Base-by-base conservation (phyloP, 1,140 invertebrate genomes). In the Drosophila prosaltans region DNA sequence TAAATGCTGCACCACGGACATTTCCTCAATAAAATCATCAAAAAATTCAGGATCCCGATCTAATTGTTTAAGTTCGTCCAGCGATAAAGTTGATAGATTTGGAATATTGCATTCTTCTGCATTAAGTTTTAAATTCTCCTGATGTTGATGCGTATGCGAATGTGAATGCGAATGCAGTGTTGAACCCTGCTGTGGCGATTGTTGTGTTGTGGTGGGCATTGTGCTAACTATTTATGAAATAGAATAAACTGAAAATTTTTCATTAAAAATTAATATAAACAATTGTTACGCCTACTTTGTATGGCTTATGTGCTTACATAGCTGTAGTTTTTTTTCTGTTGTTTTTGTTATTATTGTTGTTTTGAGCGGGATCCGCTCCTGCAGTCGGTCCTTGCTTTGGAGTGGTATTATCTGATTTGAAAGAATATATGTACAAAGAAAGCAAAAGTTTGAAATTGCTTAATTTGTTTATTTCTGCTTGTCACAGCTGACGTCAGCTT, bases 21-120 rank as follows among this genome's bases (percentile, higher is more conserved):
- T 93, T 71, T 94, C 94, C 81, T 96, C 94, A 45, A 97, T 91
- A 74, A 96, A 95, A 81, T 96, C 95, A 70, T 96, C 94, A 81
- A 96, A 93, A 66, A 94, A 93, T 61, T 96, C 95, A 1, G 94
- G 93, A 92, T 95, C 95, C 39, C 95, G 94, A 72, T 94, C 93
- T 6, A 97, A 93, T 74, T 94, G 94, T 80, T 95, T 93, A 43
- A 97, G 92, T 91, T 97, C 95, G 58, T 96, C 95, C 68, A 94
- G 93, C 7, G 94, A 94, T 30, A 96, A 84, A 21, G 94, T 94
- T 71, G 94, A 94, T 4, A 97, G 90, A 78, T 96, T 95, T 11
- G 95, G 95, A 90, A 96, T 94, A 41, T 78, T 81, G 11, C 65
- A 58, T 16, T 85, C 78, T n/a, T 78, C 65, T 16, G 63, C 48